Evolutionary conservation across 2,113 vertebrate genomes (phyloP).

Genomic region (Gila orcuttii): DNA sequence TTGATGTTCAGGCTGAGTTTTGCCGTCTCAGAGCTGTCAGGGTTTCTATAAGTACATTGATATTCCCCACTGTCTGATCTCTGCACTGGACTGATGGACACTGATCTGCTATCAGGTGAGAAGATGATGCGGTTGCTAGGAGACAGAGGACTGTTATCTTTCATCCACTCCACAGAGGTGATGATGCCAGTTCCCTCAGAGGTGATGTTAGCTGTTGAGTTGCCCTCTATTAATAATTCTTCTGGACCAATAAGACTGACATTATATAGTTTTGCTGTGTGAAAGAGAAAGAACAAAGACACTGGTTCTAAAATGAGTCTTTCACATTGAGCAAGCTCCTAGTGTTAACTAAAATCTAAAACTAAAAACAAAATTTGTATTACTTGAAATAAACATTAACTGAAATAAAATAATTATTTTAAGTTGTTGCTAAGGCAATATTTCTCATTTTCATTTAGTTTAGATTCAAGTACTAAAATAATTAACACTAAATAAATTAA

Average conservation of each 20-base stretch:
- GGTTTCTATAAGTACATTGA: constrained; percentile 57
- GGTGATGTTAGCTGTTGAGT: constrained; percentile 30
- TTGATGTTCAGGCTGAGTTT: constrained; percentile 46
- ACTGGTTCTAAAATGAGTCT: not conserved
- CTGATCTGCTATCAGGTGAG: constrained; percentile 40
- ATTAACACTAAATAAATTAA: too few species aligned
- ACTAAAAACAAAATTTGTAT: too few species aligned
- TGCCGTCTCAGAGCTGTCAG: constrained; percentile 27
- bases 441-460: too few species aligned
- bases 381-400: too few species aligned
- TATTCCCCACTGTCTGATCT: constrained; percentile 59
- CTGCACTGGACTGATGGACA: constrained; percentile 42
- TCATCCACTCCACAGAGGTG: constrained; percentile 50
- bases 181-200: constrained; percentile 48
- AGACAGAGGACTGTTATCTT: constrained; percentile 39
- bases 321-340: not conserved
- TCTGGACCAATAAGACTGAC: constrained; percentile 9
- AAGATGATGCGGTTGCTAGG: constrained; percentile 18
- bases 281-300: not conserved
- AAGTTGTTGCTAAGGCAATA: too few species aligned
- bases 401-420: too few species aligned
- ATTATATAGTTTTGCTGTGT: constrained; percentile 52
- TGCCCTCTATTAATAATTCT: constrained; percentile 31
- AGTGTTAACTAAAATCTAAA: too few species aligned
- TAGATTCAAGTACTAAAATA: too few species aligned